A percentile compares a stretch with the other conserved stretches of the same genome.
Evolutionary conservation across 2,113 vertebrate species (phyloP).

Genomic region (Podiceps cristatus): DNA sequence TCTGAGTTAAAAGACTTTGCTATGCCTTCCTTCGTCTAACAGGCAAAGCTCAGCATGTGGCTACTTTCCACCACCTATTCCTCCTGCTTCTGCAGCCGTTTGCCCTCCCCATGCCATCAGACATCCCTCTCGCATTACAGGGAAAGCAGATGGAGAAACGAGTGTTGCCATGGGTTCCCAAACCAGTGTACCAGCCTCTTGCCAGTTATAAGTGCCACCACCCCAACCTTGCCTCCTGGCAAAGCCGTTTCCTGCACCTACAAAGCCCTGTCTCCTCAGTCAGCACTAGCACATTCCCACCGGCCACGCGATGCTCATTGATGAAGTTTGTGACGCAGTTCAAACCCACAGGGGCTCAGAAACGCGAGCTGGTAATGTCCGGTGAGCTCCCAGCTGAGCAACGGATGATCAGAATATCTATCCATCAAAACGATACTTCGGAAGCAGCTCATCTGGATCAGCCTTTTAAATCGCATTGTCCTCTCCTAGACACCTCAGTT

Average conservation of each 20-base stretch:
- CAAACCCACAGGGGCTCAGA: rapidly evolving
- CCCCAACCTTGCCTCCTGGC: rapidly evolving
- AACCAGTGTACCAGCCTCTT: background rate
- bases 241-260: slow-evolving; percentile 22
- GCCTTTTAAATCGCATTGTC: background rate
- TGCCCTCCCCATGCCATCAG: background rate
- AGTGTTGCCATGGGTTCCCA: background rate
- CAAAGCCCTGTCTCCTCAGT: background rate
- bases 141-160: background rate
- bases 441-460: background rate
- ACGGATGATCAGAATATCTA: background rate
- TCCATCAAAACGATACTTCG: background rate
- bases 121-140: background rate
- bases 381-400: background rate
- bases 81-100: rapidly evolving
- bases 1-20: background rate
- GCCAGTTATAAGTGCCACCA: background rate
- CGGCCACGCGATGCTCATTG: rapidly evolving
- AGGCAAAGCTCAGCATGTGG: background rate
- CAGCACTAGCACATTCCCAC: background rate
- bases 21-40: background rate
- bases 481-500: background rate
- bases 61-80: background rate
- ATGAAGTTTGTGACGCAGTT: background rate
- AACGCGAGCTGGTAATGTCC: rapidly evolving